A percentile compares a stretch with the other conserved stretches of the same genome.
phyloP scores from a whole-genome alignment of 2,113 vertebrate genomes.

The Sterrhoptilus dennistouni region DNA sequence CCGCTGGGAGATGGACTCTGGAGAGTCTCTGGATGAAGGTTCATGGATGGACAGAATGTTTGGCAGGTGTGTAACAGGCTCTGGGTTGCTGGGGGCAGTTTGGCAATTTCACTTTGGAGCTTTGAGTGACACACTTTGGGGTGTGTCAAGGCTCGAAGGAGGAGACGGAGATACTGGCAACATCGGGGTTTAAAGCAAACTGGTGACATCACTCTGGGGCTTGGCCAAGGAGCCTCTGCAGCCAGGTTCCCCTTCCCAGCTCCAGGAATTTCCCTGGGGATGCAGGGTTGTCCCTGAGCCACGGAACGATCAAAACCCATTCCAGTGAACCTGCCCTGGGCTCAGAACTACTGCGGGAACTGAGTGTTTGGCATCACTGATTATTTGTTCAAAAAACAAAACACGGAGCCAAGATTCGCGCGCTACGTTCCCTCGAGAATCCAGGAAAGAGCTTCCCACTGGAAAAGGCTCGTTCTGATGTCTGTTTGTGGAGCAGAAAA shows the following conservation, averaged over 20 bases:
- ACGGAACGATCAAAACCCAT: accelerated
- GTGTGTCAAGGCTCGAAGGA: background rate
- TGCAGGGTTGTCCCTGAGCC: background rate
- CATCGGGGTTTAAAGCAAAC: background rate
- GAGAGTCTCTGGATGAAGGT: background rate
- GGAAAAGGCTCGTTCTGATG: background rate
- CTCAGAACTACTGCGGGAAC: background rate
- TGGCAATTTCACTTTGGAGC: background rate
- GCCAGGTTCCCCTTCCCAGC: background rate
- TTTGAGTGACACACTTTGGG: background rate
- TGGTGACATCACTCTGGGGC: background rate
- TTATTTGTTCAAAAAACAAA: background rate
- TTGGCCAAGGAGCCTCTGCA: background rate
- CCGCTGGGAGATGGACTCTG: background rate
- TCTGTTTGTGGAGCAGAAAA: background rate
- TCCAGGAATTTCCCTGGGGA: background rate
- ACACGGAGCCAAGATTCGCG: background rate
- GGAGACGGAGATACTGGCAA: background rate
- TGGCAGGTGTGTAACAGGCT: background rate
- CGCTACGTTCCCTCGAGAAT: background rate
- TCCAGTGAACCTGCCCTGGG: background rate
- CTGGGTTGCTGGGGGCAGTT: background rate
- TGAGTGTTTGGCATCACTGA: background rate
- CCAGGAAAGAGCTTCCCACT: background rate
- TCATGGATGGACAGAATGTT: background rate